Conservation (phyloP, 2,113 vertebrate genomes). For the Proteles cristata region DNA sequence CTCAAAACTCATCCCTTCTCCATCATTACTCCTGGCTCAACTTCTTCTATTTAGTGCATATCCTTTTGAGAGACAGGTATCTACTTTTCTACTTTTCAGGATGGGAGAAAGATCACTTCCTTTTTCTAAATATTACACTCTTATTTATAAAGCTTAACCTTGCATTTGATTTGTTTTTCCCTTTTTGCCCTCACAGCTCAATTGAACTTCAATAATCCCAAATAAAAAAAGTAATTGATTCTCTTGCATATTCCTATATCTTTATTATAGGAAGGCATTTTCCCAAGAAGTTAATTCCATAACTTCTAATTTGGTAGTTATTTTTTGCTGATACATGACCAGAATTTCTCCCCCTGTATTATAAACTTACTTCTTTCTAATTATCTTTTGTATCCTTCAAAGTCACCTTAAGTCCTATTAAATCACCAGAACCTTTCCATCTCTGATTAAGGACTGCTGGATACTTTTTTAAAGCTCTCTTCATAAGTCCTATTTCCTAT, state of each 20-base stretch:
- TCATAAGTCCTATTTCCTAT: neutral
- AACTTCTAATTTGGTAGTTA: neutral
- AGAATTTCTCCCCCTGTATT: neutral
- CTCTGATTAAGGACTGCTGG: neutral
- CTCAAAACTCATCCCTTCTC: neutral
- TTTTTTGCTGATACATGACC: neutral
- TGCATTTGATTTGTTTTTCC: neutral
- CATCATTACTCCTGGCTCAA: neutral
- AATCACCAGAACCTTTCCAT: neutral
- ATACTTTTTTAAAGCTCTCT: conserved; percentile 7
- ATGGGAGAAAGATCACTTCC: neutral
- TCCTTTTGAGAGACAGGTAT: neutral
- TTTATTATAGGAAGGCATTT: neutral
- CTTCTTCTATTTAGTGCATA: neutral
- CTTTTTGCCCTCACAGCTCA: neutral
- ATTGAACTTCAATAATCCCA: neutral
- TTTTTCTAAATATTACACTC: neutral
- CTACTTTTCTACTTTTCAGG: neutral
- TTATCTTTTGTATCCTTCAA: conserved; percentile 32
- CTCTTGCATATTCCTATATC: neutral
- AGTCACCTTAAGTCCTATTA: conserved; percentile 15
- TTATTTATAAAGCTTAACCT: neutral
- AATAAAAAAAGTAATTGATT: neutral
- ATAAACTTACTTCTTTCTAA: conserved; percentile 54
- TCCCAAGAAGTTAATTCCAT: neutral